A percentile compares a stretch with the other conserved stretches of the same genome.
Evolutionary conservation across 2,797 vertebrate species (phyloP).

Genomic region (Phataginus tricuspis): DNA sequence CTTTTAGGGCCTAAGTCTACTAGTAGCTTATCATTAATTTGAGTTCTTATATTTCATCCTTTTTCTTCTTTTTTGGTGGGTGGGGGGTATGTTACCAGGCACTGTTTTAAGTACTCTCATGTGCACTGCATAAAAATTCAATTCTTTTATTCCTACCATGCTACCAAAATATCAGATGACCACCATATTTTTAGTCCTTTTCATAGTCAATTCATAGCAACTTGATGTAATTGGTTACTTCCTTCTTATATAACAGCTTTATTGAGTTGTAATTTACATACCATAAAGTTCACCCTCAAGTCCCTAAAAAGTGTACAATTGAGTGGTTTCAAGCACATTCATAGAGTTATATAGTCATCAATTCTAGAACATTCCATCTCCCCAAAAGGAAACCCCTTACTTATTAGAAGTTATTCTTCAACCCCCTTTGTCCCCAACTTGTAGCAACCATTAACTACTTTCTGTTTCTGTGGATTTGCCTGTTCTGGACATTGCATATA

Average conservation of each 20-base stretch:
- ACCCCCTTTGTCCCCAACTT: neutral
- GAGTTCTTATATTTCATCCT: neutral
- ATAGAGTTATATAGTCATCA: neutral
- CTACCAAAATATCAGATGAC: neutral
- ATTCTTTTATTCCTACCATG: neutral
- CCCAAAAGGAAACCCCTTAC: neutral
- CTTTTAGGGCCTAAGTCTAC: neutral
- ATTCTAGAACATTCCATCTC: neutral
- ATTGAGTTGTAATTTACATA: slow-evolving; percentile 14
- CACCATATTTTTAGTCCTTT: neutral
- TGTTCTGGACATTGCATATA: neutral
- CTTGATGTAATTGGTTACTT: neutral
- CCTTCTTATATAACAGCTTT: slow-evolving; percentile 1
- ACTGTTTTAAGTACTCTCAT: neutral
- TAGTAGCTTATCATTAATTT: neutral
- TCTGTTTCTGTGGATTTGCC: neutral
- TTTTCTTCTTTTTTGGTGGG: neutral
- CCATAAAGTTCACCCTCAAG: slow-evolving; percentile 21
- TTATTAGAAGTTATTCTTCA: neutral
- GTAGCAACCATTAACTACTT: neutral
- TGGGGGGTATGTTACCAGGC: neutral
- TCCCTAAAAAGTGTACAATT: neutral
- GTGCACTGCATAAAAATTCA: neutral
- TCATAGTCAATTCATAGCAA: neutral
- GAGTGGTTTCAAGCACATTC: neutral